phyloP scores from a whole-genome alignment of 37 sponge, comb jelly and placozoan genomes.

The Geodia barretti region DNA sequence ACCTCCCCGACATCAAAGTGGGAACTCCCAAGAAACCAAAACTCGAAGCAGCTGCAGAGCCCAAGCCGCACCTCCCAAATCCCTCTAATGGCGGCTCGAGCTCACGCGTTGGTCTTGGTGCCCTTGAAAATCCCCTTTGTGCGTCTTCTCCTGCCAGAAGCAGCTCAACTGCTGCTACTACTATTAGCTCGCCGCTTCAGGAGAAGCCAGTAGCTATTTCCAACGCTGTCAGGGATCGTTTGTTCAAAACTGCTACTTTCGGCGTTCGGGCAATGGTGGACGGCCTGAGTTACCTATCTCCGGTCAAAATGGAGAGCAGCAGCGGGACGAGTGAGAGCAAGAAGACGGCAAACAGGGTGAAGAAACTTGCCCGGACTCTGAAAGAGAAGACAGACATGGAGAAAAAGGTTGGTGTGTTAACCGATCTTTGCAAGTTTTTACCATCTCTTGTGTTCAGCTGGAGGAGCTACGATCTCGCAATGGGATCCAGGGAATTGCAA shows the following conservation, averaged over 20 bases:
- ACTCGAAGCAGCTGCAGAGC: neutral
- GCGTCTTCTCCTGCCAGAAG: no score
- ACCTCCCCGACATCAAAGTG: neutral
- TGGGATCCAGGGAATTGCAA: neutral
- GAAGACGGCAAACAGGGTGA: neutral
- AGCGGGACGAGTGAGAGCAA: neutral
- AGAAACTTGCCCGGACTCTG: neutral
- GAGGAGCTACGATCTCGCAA: neutral
- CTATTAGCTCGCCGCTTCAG: neutral
- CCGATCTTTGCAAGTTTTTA: no score
- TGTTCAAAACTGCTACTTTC: neutral
- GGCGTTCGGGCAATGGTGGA: neutral
- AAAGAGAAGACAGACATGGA: slow-evolving; percentile 1
- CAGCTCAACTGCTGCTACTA: neutral
- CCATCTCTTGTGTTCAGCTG: slow-evolving; percentile 1
- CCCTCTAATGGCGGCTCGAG: neutral
- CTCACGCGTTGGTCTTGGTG: no score
- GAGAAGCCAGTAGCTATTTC: neutral
- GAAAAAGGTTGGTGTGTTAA: neutral
- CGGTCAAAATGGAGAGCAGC: neutral
- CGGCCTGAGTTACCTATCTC: neutral
- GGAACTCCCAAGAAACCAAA: neutral
- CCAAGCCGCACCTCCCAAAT: neutral
- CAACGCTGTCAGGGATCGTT: neutral
- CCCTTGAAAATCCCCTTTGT: no score